Conservation (phyloP, 2,888 invertebrate genomes). For the Drepana falcataria region DNA sequence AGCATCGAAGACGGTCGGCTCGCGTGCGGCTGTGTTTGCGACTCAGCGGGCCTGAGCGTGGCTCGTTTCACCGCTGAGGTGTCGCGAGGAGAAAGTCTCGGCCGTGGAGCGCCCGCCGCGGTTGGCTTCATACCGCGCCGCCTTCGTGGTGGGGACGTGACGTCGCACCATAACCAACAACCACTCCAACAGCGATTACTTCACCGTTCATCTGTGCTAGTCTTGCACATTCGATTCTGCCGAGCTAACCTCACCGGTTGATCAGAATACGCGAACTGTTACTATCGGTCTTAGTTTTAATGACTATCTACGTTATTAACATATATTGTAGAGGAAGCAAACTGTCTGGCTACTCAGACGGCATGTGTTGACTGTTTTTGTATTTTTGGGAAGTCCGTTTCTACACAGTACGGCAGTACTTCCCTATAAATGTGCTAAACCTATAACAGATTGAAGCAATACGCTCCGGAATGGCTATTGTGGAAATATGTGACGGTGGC, state of each 20-base stretch:
- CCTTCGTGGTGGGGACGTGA: constrained; percentile 57
- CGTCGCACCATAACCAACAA: constrained; percentile 55
- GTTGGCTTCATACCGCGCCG: constrained; percentile 43
- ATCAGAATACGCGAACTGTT: neutral
- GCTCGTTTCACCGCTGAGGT: constrained; percentile 63
- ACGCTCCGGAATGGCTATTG: too few species aligned
- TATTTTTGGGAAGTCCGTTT: too few species aligned
- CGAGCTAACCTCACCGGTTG: neutral
- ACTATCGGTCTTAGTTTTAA: too few species aligned
- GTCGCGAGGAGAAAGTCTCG: constrained; percentile 78
- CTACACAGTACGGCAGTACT: too few species aligned
- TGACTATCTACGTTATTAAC: too few species aligned
- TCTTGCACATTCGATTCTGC: constrained; percentile 16
- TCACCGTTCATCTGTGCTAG: constrained; percentile 18
- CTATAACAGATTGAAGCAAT: too few species aligned
- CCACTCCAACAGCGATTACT: constrained; percentile 35
- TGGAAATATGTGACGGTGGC: too few species aligned
- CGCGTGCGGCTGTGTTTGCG: constrained; percentile 62
- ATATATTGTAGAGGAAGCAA: too few species aligned
- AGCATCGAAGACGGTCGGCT: constrained; percentile 55
- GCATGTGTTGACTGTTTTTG: too few species aligned
- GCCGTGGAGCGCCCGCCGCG: constrained; percentile 67
- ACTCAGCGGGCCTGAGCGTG: constrained; percentile 61
- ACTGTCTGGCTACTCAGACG: too few species aligned
- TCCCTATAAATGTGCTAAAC: too few species aligned